phyloP scores from a whole-genome alignment of 2,113 vertebrate species.

The Halcyon malimbica region DNA sequence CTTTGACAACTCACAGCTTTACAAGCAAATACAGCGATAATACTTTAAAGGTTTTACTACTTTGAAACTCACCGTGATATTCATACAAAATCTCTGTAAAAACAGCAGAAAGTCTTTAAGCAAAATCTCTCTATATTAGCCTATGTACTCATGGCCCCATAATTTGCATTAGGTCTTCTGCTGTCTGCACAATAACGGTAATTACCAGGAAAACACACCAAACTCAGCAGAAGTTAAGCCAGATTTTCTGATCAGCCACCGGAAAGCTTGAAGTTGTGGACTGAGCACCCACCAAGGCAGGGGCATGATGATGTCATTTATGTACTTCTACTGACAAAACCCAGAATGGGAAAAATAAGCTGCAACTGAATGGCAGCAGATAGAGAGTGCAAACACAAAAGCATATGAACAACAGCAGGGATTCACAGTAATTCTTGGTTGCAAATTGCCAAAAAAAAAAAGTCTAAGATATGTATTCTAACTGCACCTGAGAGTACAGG shows the following conservation, averaged over 20 bases:
- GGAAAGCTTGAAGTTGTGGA: neutral
- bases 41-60: neutral
- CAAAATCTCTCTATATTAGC: neutral
- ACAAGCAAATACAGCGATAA: neutral
- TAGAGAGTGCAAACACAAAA: neutral
- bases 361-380: neutral
- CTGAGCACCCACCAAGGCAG: neutral
- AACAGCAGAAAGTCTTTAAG: neutral
- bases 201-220: neutral
- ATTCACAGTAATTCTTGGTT: neutral
- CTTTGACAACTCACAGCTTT: neutral
- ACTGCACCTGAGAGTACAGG: neutral
- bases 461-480: neutral
- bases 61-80: neutral
- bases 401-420: neutral
- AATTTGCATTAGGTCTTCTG: neutral
- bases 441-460: neutral
- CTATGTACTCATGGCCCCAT: neutral
- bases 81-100: neutral
- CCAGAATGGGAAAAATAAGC: neutral
- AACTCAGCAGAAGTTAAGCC: neutral
- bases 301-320: neutral
- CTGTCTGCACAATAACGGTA: neutral
- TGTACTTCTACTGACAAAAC: neutral
- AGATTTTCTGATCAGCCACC: neutral